A percentile compares a stretch with the other conserved stretches of the same genome.
Evolutionary conservation across 2,113 vertebrate genomes (phyloP).

Genomic region (Gasterosteus aculeatus): DNA sequence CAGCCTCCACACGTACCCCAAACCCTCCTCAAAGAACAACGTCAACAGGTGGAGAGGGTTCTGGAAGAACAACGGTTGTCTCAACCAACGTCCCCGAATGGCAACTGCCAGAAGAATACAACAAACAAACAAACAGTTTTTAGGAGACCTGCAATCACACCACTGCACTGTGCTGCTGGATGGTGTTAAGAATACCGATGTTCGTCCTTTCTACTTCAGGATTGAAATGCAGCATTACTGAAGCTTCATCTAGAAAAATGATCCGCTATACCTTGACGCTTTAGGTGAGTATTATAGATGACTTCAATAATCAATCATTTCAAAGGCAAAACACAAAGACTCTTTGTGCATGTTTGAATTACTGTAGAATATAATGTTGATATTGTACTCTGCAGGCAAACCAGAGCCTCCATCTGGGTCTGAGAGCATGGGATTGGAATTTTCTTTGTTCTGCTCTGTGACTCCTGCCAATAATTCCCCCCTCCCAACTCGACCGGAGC

Average conservation of each 20-base stretch:
- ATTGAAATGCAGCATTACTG: slow-evolving; percentile 8
- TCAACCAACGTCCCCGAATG: background rate
- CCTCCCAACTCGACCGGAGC: background rate
- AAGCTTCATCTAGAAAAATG: background rate
- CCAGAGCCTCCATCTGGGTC: slow-evolving; percentile 5
- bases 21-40: background rate
- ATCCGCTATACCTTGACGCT: background rate
- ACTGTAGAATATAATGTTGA: background rate
- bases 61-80: slow-evolving; percentile 8
- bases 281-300: slow-evolving; percentile 1
- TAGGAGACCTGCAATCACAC: fast-evolving
- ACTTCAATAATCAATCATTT: background rate
- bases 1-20: slow-evolving; percentile 14
- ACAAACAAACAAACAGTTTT: background rate
- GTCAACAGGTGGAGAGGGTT: background rate
- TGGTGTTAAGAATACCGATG: background rate
- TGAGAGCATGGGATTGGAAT: background rate
- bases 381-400: background rate
- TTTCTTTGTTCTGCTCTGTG: slow-evolving; percentile 25
- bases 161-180: slow-evolving; percentile 37
- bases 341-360: background rate
- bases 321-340: background rate
- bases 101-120: background rate
- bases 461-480: background rate
- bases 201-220: slow-evolving; percentile 36